phyloP scores from a whole-genome alignment of 2,797 vertebrate genomes.

The Cheracebus regulus region DNA sequence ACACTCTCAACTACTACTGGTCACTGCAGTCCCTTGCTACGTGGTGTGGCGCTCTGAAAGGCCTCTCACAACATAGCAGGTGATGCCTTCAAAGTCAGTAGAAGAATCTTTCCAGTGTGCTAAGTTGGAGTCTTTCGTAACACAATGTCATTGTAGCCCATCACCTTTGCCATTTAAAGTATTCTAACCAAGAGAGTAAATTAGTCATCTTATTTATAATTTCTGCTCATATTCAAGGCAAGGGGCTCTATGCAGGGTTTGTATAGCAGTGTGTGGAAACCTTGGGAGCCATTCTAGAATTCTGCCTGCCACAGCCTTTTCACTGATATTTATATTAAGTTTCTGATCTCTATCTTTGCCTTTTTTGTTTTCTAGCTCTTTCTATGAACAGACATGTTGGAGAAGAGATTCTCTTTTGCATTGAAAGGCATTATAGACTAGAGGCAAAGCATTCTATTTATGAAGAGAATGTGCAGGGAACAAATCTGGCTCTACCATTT shows the following conservation, averaged over 20 bases:
- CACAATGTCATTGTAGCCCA: neutral
- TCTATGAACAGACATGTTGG: neutral
- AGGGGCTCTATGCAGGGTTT: neutral
- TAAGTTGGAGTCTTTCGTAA: neutral
- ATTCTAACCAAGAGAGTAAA: neutral
- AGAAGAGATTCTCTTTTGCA: neutral
- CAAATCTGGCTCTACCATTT: neutral
- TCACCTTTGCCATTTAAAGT: neutral
- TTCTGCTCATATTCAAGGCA: neutral
- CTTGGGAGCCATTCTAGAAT: neutral
- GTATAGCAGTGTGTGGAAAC: fast-evolving
- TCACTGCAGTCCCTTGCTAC: neutral
- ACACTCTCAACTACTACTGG: neutral
- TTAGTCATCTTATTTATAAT: neutral
- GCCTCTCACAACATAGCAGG: neutral
- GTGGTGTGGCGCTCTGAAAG: fast-evolving
- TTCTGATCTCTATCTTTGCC: neutral
- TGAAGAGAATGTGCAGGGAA: neutral
- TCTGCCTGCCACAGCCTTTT: neutral
- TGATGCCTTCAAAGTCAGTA: neutral
- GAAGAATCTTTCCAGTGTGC: neutral
- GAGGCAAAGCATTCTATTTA: neutral
- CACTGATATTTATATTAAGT: neutral
- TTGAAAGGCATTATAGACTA: neutral
- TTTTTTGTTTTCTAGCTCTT: neutral